Evolutionary conservation across 1,140 invertebrate genomes (phyloP).

Genomic region (Musca domestica): DNA sequence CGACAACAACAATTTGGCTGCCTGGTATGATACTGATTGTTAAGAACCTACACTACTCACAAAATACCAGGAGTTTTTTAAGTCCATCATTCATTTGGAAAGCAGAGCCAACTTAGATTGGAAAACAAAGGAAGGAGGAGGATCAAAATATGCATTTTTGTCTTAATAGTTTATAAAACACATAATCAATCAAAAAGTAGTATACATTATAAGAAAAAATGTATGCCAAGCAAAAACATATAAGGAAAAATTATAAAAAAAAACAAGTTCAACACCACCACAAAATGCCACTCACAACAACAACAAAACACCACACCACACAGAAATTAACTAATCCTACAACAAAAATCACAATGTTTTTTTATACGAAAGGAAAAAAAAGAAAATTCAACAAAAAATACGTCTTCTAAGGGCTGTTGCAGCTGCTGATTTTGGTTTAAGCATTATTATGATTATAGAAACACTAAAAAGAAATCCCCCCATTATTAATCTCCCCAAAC

Average conservation of each 20-base stretch:
- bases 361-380: not conserved
- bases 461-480: not conserved
- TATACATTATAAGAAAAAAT: slow-evolving; percentile 3
- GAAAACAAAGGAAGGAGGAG: not conserved
- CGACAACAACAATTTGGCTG: slow-evolving; percentile 85
- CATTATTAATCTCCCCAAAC: no score
- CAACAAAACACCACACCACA: slow-evolving; percentile 11
- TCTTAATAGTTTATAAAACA: not conserved
- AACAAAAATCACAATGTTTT: not conserved
- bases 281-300: not conserved
- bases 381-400: not conserved
- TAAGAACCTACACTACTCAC: no score
- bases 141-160: slow-evolving; percentile 8
- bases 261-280: no score
- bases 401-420: slow-evolving; percentile 16
- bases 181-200: not conserved
- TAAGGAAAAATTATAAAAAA: no score
- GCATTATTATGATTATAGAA: not conserved
- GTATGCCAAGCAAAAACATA: no score
- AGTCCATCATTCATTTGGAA: no score
- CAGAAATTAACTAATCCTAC: no score
- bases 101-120: no score
- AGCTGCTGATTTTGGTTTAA: slow-evolving; percentile 12
- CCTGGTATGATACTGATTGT: slow-evolving; percentile 96
- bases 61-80: not conserved